Conservation (phyloP, 2,113 vertebrate species). For the Saimiri boliviensis region DNA sequence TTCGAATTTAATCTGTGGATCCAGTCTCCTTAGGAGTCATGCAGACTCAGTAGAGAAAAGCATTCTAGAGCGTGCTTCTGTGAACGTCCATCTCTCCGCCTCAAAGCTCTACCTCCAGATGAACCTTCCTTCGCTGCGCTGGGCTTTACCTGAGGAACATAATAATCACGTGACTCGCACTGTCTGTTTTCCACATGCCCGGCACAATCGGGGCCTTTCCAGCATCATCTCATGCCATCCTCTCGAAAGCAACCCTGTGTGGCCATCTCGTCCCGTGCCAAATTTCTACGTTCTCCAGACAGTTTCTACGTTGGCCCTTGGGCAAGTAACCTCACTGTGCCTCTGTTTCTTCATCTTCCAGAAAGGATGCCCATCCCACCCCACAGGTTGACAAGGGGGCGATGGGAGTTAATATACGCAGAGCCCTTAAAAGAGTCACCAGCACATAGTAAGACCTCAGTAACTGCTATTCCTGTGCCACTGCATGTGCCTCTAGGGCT, state of each 20-base stretch:
- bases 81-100: not conserved
- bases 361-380: too few species aligned
- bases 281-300: too few species aligned
- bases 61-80: not conserved
- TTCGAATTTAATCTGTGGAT: not conserved
- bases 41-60: not conserved
- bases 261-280: not conserved
- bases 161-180: rapidly evolving
- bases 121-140: not conserved
- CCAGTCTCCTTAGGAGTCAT: not conserved
- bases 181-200: rapidly evolving
- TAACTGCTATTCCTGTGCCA: rapidly evolving
- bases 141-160: not conserved
- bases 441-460: not conserved
- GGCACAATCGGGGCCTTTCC: not conserved
- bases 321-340: not conserved
- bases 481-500: rapidly evolving
- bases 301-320: not conserved
- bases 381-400: not conserved
- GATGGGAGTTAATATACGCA: rapidly evolving
- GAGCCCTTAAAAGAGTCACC: too few species aligned
- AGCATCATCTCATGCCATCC: not conserved
- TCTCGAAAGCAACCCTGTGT: too few species aligned
- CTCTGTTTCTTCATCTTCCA: not conserved
- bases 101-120: not conserved